Percentiles rank a stretch among this genome's conserved stretches.
Conservation (phyloP, 2,113 vertebrate genomes). For the Benitochromis conjunctus region DNA sequence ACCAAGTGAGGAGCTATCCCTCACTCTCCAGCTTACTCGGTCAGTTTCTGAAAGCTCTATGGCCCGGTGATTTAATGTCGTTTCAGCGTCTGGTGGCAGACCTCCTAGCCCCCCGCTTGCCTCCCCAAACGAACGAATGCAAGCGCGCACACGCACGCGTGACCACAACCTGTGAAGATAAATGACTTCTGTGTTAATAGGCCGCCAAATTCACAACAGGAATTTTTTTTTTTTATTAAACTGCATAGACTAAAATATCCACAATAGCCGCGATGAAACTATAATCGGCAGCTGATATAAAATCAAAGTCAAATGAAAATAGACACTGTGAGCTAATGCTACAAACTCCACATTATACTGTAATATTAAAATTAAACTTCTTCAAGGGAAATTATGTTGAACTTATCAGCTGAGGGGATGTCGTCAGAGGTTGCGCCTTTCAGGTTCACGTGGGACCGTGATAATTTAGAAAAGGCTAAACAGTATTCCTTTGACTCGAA, state of each 20-base stretch:
- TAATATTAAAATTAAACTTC: neutral
- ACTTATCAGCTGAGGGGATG: neutral
- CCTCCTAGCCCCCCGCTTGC: neutral
- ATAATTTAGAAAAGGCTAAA: neutral
- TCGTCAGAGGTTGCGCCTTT: neutral
- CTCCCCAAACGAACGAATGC: neutral
- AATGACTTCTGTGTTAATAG: neutral
- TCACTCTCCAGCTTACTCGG: constrained; percentile 46
- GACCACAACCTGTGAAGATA: neutral
- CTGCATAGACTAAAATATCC: neutral
- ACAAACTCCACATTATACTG: neutral
- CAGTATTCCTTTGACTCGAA: neutral
- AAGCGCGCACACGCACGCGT: neutral
- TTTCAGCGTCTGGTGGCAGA: neutral
- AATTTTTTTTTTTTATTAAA: no score
- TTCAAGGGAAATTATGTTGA: neutral
- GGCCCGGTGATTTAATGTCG: constrained; percentile 39
- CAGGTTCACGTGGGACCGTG: neutral
- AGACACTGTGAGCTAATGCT: neutral
- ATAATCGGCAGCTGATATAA: neutral
- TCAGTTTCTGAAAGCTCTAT: constrained; percentile 24
- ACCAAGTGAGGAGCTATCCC: constrained; percentile 48
- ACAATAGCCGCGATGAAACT: neutral
- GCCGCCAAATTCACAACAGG: neutral
- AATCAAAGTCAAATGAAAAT: neutral